Evolutionary conservation across 2,888 invertebrate genomes (phyloP).

Genomic region (Vannuccia rotundouncinata): DNA sequence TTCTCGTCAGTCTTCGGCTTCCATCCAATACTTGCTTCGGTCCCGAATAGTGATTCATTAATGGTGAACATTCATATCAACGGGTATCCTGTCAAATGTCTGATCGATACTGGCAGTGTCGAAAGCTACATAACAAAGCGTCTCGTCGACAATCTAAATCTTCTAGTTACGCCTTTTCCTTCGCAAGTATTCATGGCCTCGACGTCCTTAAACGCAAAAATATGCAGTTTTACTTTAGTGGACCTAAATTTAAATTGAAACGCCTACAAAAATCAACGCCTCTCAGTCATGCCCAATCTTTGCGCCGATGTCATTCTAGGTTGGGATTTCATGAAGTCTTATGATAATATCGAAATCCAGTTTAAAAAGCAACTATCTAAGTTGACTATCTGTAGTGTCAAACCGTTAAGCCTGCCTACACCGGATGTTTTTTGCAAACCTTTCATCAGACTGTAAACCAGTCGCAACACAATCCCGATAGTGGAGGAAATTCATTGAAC

Average conservation of each 20-base stretch:
- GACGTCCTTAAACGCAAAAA: background rate
- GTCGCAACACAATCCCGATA: constrained; percentile 32
- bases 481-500: constrained; percentile 27
- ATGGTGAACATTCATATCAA: constrained; percentile 29
- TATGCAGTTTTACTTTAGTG: background rate
- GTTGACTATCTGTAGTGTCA: constrained; percentile 28
- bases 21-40: constrained; percentile 34
- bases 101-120: constrained; percentile 35
- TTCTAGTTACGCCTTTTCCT: background rate
- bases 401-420: constrained; percentile 28
- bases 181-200: constrained; percentile 4
- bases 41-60: constrained; percentile 24
- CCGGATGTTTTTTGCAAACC: constrained; percentile 29
- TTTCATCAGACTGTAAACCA: constrained; percentile 31
- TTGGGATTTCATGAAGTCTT: constrained; percentile 23
- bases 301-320: constrained; percentile 34
- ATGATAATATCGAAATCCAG: constrained; percentile 30
- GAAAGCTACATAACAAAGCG: constrained; percentile 22
- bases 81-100: background rate
- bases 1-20: constrained; percentile 31
- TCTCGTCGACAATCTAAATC: constrained; percentile 7
- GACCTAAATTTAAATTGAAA: constrained; percentile 16
- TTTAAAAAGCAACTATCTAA: constrained; percentile 19
- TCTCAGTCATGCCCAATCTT: constrained; percentile 18
- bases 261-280: constrained; percentile 14